Conservation (phyloP, 2,113 vertebrate genomes). For the rat (Rattus norvegicus) region DNA sequence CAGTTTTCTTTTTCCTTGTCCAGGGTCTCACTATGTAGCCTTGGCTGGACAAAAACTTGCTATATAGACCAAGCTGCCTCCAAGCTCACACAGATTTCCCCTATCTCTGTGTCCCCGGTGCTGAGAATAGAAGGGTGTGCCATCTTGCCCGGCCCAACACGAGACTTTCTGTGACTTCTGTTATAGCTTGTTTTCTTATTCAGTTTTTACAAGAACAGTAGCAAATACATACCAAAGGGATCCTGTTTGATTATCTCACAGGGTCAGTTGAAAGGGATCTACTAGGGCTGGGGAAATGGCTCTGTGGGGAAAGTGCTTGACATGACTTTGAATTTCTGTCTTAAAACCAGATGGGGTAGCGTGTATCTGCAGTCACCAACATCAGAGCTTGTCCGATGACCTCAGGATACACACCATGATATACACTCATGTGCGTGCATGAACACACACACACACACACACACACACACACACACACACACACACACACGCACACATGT, state of each 20-base stretch:
- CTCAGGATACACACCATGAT: neutral
- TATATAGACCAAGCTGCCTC: neutral
- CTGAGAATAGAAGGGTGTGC: neutral
- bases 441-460: too few relatives aligned
- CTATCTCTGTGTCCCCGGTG: neutral
- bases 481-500: neutral
- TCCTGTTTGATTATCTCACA: conserved; percentile 12
- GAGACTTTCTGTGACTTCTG: neutral
- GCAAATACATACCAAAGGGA: conserved; percentile 20
- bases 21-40: neutral
- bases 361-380: neutral
- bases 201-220: neutral
- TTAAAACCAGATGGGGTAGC: neutral
- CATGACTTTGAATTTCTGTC: neutral
- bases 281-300: neutral
- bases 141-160: neutral
- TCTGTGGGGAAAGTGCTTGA: neutral
- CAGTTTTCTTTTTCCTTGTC: neutral
- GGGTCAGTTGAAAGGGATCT: neutral
- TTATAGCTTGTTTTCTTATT: neutral
- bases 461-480: neutral
- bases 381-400: neutral
- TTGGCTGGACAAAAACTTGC: neutral
- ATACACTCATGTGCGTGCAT: too few relatives aligned
- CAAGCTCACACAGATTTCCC: neutral